Evolutionary conservation across 2,888 invertebrate genomes (phyloP), one percentile per base, ranked within the genome.

Genomic region (Cephus runcator): DNA sequence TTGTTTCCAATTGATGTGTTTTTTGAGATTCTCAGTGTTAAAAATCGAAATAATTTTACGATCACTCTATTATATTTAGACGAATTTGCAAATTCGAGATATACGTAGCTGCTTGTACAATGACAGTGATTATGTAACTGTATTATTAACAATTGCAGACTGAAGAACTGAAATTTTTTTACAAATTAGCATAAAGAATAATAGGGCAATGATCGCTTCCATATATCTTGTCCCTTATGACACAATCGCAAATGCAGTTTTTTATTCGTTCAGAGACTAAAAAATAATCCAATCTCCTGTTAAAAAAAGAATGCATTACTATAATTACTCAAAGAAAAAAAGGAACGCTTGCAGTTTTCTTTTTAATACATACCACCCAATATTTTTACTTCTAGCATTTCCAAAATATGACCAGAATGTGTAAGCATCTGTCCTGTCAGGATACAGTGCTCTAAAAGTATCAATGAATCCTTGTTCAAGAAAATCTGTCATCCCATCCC

Each of bases 181-280:
- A 93, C 80, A 93, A 83, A 87, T 95, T 94, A 76, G 97, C 88
- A 88, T 96, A 96, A 73, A 98, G 92, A 69, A 96, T 94, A 83
- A 99, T 94, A 0, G 99, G 99, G 90, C 99, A 99, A 92, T 99
- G 99, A 92, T 99, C 99, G 89, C 98, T 98, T 69, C 99, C 99
- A 89, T 94, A 94, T 6, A 98, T 96, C 83, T 96, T 92, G 77
- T 93, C 94, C 75, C 97, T 94, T 84, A 99, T 98, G 34, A 96
- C 93, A 88, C 94, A 96, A 91, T 99, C 98, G 88, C 97, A 97
- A 69, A 99, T 92, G 68, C 95, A 94, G 1, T 95, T 93, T 84
- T 95, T 90, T 34, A 99, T 93, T 77, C 96, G 93, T 87, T 98
- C 93, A 0, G 99, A 98, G 12, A 98, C 92, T 76, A 99, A 93